phyloP scores from a whole-genome alignment of 2,797 vertebrate genomes.

The Gymnodraco acuticeps region DNA sequence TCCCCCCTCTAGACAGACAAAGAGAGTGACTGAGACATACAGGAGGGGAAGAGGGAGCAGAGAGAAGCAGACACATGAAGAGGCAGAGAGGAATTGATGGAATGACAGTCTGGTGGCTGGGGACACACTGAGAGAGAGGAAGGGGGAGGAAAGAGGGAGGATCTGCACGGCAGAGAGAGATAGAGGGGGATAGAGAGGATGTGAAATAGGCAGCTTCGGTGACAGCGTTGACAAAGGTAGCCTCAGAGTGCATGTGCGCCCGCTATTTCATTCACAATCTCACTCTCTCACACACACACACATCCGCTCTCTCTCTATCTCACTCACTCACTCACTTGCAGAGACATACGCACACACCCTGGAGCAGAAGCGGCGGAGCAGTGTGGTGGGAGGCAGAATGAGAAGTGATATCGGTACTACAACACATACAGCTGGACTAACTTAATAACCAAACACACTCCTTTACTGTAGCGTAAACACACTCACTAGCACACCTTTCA shows the following conservation, averaged over 20 bases:
- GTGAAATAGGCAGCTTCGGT: constrained; percentile 73
- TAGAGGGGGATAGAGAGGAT: constrained; percentile 52
- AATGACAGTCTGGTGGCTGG: constrained; percentile 71
- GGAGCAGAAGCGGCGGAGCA: constrained; percentile 70
- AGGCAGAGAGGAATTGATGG: constrained; percentile 75
- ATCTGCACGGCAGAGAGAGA: constrained; percentile 10
- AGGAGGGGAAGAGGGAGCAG: constrained; percentile 44
- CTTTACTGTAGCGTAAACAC: constrained; percentile 41
- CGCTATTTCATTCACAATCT: constrained; percentile 69
- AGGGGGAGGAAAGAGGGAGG: constrained; percentile 29
- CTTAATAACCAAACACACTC: constrained; percentile 65
- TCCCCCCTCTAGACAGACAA: constrained; percentile 66
- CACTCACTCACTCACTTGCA: constrained; percentile 36
- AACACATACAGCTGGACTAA: constrained; percentile 69
- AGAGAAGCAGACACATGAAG: constrained; percentile 62
- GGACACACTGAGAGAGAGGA: constrained; percentile 41
- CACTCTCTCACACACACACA: constrained; percentile 9
- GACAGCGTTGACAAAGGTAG: constrained; percentile 78
- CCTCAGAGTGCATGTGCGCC: constrained; percentile 65
- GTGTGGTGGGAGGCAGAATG: constrained; percentile 73
- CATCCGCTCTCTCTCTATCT: constrained; percentile 32
- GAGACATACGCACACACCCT: constrained; percentile 59
- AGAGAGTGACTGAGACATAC: constrained; percentile 63
- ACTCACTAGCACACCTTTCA: constrained; percentile 43
- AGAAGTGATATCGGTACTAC: constrained; percentile 72